Conservation (phyloP, 2,888 invertebrate species). For the Orthonychiurus folsomi region DNA sequence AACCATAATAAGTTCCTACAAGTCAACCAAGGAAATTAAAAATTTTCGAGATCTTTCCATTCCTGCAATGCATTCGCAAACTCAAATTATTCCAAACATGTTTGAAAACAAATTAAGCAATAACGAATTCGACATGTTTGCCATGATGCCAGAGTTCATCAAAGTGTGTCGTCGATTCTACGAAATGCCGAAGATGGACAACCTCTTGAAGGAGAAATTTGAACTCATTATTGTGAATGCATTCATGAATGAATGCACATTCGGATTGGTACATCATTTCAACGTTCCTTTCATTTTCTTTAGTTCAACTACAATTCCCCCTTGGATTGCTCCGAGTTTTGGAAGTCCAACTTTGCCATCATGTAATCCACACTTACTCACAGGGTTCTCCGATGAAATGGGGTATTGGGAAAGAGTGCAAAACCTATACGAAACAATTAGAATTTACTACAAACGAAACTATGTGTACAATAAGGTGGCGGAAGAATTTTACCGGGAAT, state of each 20-base stretch:
- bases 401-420: not conserved
- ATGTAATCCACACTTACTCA: conserved; percentile 7
- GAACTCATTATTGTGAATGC: not conserved
- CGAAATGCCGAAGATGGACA: not conserved
- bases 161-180: not conserved
- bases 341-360: conserved; percentile 5
- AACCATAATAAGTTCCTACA: not conserved
- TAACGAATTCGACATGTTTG: not conserved
- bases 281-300: conserved; percentile 5
- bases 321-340: not conserved
- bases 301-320: not conserved
- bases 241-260: conserved; percentile 2
- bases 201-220: conserved; percentile 2
- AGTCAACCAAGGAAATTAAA: not conserved
- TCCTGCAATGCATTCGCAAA: not conserved
- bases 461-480: not conserved
- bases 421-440: not conserved
- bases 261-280: not conserved
- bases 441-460: not conserved
- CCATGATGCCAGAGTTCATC: not conserved
- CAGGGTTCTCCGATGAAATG: conserved; percentile 2
- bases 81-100: not conserved
- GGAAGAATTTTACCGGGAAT: conserved; percentile 2
- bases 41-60: not conserved
- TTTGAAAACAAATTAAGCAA: not conserved